Base-by-base conservation (phyloP, 2,113 vertebrate genomes). In the Grus americana region DNA sequence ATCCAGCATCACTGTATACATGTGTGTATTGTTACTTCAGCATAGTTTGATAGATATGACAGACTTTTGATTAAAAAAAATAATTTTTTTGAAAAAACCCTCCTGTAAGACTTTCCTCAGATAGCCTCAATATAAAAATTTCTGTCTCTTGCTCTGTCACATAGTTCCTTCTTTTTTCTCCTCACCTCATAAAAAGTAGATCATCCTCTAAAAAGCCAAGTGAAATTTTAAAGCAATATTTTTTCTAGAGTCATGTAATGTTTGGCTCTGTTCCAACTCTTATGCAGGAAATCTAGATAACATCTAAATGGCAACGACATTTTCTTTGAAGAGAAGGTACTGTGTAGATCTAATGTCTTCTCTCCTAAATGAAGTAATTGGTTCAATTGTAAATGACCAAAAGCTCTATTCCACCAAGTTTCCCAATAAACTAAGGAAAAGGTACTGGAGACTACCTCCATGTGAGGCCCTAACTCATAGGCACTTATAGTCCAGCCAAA, bases 311-410 rank as follows among this genome's bases (percentile, higher is more conserved):
- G 65, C 46, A 93, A 70, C 5, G 84, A 61, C 36, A 73, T 91
- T 92, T 96, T 87, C 3, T 7, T n/a, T 93, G 68, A 91, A 95
- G 84, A 91, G 78, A 97, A 90, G 83, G 91, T 96, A 95, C 94
- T 76, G 70, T 84, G 61, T n/a, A 87, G 46, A 57, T 86, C 65
- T 82, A 92, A 86, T 50, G 36, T 55, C 44, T 91, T 93, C 52
- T 75, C 38, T 93, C 57, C 62, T 68, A 88, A 91, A 82, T 65
- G 32, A 93, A 91, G 47, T 76, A 95, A 91, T 70, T 74, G 68
- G 32, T 92, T 91, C 7, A 6, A 92, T 63, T 85, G 65, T 42
- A 92, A 92, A 79, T 92, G 49, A 92, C 70, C 78, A 86, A 86
- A 90, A 59, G 26, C 26, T 75, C 44, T 54, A 14, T 50, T 85